phyloP scores from a whole-genome alignment of 2,888 invertebrate genomes.

The Parapristionchus giblindavisi region DNA sequence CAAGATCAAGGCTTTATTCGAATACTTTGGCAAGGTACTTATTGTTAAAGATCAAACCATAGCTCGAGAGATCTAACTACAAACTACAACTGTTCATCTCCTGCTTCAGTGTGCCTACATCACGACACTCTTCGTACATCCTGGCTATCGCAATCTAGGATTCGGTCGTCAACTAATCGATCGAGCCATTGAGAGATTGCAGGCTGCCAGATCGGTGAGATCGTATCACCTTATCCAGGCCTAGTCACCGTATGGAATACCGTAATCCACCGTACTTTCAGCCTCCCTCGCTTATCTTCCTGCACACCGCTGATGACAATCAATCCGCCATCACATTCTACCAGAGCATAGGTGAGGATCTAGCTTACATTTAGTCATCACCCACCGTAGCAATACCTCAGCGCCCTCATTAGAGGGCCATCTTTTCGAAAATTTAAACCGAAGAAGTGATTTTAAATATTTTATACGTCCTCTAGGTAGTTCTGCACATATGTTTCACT shows the following conservation, averaged over 20 bases:
- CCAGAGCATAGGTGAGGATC: constrained; percentile 14
- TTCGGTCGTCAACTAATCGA: constrained; percentile 10
- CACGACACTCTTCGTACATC: constrained; percentile 14
- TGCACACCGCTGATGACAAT: constrained; percentile 27
- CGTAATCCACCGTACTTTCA: not conserved
- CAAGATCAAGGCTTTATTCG: constrained; percentile 2
- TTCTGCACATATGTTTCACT: not conserved
- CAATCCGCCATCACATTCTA: not conserved
- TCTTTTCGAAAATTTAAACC: not conserved
- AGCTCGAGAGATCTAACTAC: not conserved
- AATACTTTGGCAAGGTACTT: constrained; percentile 8
- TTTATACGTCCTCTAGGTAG: not conserved
- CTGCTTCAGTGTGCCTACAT: constrained; percentile 28
- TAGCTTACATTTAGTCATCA: not conserved
- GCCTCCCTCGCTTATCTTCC: constrained; percentile 23
- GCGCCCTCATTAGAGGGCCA: not conserved
- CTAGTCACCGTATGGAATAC: not conserved
- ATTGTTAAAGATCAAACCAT: not conserved
- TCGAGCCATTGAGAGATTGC: not conserved
- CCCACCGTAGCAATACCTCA: not conserved
- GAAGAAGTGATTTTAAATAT: no score
- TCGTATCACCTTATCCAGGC: not conserved
- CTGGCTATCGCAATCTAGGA: constrained; percentile 12
- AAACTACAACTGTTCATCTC: not conserved
- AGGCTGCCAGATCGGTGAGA: no score